Evolutionary conservation across 2,113 vertebrate species (phyloP).

Genomic region (Pedetes capensis): DNA sequence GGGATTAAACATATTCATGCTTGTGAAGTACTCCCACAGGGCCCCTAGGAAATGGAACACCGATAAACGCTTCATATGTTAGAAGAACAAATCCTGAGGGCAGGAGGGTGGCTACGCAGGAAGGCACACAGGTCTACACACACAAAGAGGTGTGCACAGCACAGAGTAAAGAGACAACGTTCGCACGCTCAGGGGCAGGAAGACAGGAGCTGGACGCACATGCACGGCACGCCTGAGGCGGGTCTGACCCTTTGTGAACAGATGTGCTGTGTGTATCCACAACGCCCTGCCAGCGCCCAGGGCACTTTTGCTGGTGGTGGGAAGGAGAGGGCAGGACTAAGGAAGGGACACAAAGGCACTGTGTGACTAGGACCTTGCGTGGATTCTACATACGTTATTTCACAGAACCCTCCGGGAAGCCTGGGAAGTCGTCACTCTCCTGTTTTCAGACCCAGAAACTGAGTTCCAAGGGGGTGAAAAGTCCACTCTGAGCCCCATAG

Average conservation of each 20-base stretch:
- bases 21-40: background rate
- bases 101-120: background rate
- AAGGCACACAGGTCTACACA: background rate
- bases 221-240: background rate
- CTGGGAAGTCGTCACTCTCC: rapidly evolving
- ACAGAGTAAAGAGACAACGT: background rate
- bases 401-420: background rate
- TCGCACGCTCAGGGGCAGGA: too few species aligned
- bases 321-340: background rate
- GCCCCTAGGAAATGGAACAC: background rate
- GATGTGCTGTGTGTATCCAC: rapidly evolving
- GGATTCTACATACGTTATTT: rapidly evolving
- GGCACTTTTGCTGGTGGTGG: too few species aligned
- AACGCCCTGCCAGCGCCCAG: background rate
- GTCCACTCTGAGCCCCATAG: background rate
- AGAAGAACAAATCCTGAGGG: background rate
- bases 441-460: background rate
- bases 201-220: too few species aligned
- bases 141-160: background rate
- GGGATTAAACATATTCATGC: too few species aligned
- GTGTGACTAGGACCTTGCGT: background rate
- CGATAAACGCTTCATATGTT: background rate
- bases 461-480: background rate
- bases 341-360: background rate
- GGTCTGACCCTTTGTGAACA: rapidly evolving